Evolutionary conservation across 2,888 invertebrate genomes (phyloP), one percentile per base, ranked within the genome.

Genomic region (Cerastis leucographa): DNA sequence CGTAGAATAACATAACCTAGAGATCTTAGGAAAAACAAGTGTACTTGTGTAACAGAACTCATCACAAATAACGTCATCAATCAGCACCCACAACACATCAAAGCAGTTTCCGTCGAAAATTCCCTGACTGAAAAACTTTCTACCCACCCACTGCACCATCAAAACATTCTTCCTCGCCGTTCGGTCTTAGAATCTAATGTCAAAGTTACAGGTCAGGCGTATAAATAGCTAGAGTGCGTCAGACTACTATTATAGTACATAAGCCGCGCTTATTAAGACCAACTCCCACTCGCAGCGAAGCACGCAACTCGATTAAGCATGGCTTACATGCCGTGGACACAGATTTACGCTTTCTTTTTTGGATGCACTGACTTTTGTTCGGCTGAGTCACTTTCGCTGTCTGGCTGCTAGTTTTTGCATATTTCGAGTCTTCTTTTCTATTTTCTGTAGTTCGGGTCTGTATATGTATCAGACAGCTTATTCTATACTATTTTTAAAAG

Each of bases 201-300:
- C 94, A 94, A 93, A 93, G 91, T 93, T 89, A 89, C 90, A 90
- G 92, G 91, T 92, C 93, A 91, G 87, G 89, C 85, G 85, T 94
- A 94, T 94, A 93, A 93, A 94, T 94, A 94, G 93, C 89, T 89
- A 89, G 90, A 91, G 88, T 87, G 84, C 83, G 88, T 90, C 88
- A 90, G 90, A 86, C 87, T 88, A 91, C 90, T 93, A 91, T 92
- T 93, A 93, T 92, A 92, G 87, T 93, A 93, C 91, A 93, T 94
- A 94, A 94, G 93, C 82, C 85, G 92, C 90, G 94, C 95, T 96
- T 96, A 96, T 95, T 96, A 96, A 95, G 96, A 95, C 91, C 90
- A 93, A 94, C 95, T 95, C 95, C 95, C 94, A 94, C 95, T 94
- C 93, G 92, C 87, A 88, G 89, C 86, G 89, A 90, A 88, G 94